Conservation (phyloP, 2,888 invertebrate genomes). For the Geotrupes spiniger region DNA sequence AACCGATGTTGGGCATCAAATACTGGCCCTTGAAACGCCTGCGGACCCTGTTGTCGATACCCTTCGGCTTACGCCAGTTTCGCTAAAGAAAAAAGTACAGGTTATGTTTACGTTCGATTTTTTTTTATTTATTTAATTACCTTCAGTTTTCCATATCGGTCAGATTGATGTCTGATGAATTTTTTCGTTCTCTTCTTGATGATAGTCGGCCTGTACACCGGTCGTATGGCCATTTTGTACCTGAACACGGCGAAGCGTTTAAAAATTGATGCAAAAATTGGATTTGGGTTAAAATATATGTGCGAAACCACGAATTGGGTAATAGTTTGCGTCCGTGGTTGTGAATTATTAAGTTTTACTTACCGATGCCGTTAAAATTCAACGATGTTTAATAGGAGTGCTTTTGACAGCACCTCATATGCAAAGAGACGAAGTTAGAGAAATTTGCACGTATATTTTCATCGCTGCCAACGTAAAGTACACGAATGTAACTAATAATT, state of each 20-base stretch:
- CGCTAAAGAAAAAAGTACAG: conserved; percentile 57
- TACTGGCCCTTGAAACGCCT: conserved; percentile 99
- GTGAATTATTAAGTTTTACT: conserved; percentile 24
- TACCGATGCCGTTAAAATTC: conserved; percentile 34
- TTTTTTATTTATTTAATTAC: conserved; percentile 48
- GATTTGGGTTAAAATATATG: conserved; percentile 10
- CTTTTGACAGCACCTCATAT: conserved; percentile 13
- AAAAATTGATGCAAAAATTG: neutral
- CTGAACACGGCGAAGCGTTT: conserved; percentile 26
- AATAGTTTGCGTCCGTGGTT: neutral
- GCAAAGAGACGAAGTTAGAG: conserved; percentile 20
- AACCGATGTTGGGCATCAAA: conserved; percentile 99
- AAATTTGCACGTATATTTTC: conserved; percentile 10
- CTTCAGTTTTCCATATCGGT: conserved; percentile 94
- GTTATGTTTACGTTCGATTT: conserved; percentile 19
- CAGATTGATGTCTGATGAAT: conserved; percentile 98
- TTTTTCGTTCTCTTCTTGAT: conserved; percentile 98
- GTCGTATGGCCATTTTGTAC: conserved; percentile 80
- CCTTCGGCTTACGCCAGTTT: conserved; percentile 99
- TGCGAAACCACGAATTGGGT: neutral
- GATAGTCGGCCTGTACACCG: conserved; percentile 84
- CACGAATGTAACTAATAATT: too few species aligned
- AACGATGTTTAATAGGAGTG: conserved; percentile 23
- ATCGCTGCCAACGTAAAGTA: conserved; percentile 9
- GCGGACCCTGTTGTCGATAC: conserved; percentile 99